Evolutionary conservation across 1,140 invertebrate genomes (phyloP).

Genomic region (Ridgeia piscesae): DNA sequence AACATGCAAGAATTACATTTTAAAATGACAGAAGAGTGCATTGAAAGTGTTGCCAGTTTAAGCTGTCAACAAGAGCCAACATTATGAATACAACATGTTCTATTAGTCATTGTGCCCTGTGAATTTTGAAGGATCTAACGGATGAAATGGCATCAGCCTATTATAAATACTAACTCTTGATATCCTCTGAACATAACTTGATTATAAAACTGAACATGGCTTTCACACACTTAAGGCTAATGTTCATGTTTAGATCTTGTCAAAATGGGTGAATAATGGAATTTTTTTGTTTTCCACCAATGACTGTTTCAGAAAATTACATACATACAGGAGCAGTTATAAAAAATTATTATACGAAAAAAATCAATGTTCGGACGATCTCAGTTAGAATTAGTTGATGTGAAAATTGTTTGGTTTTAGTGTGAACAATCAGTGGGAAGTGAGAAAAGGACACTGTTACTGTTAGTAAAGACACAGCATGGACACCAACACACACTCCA

Average conservation of each 20-base stretch:
- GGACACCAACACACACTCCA: background rate
- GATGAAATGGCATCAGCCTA: background rate
- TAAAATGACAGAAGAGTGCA: background rate
- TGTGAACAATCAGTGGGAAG: background rate
- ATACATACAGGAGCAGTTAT: background rate
- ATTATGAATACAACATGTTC: background rate
- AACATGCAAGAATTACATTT: background rate
- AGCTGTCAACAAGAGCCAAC: background rate
- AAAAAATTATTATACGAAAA: background rate
- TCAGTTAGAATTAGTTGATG: background rate
- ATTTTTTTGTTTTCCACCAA: background rate
- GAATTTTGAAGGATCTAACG: background rate
- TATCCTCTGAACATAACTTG: background rate
- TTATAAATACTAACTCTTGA: background rate
- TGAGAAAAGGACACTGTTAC: background rate
- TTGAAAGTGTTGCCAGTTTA: background rate
- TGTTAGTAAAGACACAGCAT: background rate
- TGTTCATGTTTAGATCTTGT: too few species aligned
- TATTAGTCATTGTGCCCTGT: background rate
- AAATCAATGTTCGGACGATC: background rate
- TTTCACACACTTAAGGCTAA: background rate
- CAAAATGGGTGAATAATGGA: too few species aligned
- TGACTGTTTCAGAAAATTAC: background rate
- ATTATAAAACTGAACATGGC: background rate
- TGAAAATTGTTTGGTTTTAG: too few species aligned